A percentile compares a stretch with the other conserved stretches of the same genome.
phyloP scores from a whole-genome alignment of 2,888 invertebrate species.

The Coelopa pilipes region DNA sequence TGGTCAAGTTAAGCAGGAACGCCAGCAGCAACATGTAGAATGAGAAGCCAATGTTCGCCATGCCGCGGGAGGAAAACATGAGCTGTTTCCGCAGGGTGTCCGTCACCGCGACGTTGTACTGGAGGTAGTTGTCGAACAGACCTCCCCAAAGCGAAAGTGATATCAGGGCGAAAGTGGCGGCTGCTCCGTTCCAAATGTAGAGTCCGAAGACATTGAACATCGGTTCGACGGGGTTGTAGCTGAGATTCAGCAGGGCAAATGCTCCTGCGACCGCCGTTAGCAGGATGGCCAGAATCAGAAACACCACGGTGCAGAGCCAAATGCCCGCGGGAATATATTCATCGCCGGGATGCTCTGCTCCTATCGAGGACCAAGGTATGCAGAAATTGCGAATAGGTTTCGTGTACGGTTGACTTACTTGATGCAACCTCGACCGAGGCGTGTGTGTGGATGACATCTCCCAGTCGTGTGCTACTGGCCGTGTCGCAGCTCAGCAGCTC shows the following conservation, averaged over 20 bases:
- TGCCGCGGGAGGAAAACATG: constrained; percentile 54
- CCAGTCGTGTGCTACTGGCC: not conserved
- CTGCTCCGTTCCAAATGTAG: constrained; percentile 72
- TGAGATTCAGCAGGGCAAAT: constrained; percentile 72
- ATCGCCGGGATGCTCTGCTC: constrained; percentile 7
- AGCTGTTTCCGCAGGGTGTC: constrained; percentile 60
- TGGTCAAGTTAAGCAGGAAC: constrained; percentile 44
- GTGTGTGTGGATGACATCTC: no score
- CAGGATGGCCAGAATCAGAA: constrained; percentile 68
- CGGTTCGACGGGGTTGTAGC: constrained; percentile 71
- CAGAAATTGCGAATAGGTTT: not conserved
- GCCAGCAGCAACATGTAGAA: constrained; percentile 63
- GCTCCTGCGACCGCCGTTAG: constrained; percentile 68
- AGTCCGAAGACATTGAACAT: constrained; percentile 67
- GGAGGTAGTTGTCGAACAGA: constrained; percentile 58
- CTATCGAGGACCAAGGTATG: not conserved
- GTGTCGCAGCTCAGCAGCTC: constrained; percentile 42
- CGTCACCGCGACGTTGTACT: constrained; percentile 63
- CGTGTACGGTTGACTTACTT: not conserved
- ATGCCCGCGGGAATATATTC: constrained; percentile 61
- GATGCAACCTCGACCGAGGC: no score
- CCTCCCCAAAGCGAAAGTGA: constrained; percentile 65
- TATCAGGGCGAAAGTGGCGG: constrained; percentile 58
- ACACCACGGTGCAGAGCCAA: constrained; percentile 71
- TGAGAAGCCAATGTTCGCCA: constrained; percentile 65